phyloP scores from a whole-genome alignment of 30 jellyfish, hydroid and myxozoan genomes.

The Mastigias papua region DNA sequence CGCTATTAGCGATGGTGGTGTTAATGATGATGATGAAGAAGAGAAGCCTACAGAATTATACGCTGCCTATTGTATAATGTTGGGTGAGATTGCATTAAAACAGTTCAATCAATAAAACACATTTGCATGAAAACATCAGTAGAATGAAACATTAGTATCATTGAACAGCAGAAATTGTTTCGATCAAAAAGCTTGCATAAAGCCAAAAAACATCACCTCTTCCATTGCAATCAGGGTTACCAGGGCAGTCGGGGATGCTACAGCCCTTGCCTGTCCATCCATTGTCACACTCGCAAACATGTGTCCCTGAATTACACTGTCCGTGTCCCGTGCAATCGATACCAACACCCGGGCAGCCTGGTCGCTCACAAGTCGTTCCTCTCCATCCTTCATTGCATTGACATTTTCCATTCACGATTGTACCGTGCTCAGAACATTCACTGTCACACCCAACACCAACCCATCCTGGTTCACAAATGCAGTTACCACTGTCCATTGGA shows the following conservation, averaged over 20 bases:
- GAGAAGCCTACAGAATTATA: no score
- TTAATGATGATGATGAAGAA: no score
- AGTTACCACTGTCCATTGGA: constrained; percentile 79
- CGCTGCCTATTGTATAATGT: no score
- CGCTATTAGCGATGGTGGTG: no score
- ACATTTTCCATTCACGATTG: constrained; percentile 45
- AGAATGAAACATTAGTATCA: no score
- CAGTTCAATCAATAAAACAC: no score
- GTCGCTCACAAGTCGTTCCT: constrained; percentile 76
- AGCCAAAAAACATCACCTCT: constrained; percentile 41
- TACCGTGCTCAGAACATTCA: constrained; percentile 76
- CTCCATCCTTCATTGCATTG: constrained; percentile 66
- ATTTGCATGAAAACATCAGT: no score
- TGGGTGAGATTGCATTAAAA: no score
- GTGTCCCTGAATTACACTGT: constrained; percentile 63
- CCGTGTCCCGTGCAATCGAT: constrained; percentile 73
- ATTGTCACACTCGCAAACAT: constrained; percentile 61
- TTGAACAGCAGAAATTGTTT: not conserved
- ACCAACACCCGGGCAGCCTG: constrained; percentile 74
- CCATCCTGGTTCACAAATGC: constrained; percentile 79
- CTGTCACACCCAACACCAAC: constrained; percentile 79
- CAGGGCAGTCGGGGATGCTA: constrained; percentile 72
- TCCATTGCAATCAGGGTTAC: constrained; percentile 61
- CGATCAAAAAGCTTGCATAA: not conserved
- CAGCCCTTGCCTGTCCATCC: constrained; percentile 86